These are phyloP conservation scores for Bugula neritina DNA, from an alignment of 2,888 invertebrate genomes.

Conservation along the genomic window DNA sequence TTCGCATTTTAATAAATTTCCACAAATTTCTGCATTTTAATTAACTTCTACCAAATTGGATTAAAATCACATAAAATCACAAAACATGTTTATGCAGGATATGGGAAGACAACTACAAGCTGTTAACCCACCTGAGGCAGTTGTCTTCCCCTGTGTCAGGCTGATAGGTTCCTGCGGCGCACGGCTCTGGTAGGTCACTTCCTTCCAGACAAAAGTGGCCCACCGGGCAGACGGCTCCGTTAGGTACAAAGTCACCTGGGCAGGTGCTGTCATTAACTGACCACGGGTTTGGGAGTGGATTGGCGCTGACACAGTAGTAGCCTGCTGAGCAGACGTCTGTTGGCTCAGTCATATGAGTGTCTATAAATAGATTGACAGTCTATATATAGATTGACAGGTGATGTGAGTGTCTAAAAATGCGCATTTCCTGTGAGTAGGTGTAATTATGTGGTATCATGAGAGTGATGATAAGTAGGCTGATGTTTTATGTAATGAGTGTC, in stretches of 20 bases:
- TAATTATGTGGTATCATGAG: too few relatives aligned
- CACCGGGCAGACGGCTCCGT: slow-evolving; percentile 36
- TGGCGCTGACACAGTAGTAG: slow-evolving; percentile 42
- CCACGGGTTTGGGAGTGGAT: slow-evolving; percentile 41
- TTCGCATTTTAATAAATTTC: too few relatives aligned
- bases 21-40: too few relatives aligned
- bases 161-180: slow-evolving; percentile 47
- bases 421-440: background rate
- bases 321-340: slow-evolving; percentile 32
- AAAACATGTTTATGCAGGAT: too few relatives aligned
- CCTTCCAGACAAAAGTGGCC: slow-evolving; percentile 45
- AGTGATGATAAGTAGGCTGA: too few relatives aligned
- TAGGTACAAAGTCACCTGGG: slow-evolving; percentile 39
- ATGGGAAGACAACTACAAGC: too few relatives aligned
- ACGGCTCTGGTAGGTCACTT: slow-evolving; percentile 42
- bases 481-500: too few relatives aligned
- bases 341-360: background rate
- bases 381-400: background rate
- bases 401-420: background rate
- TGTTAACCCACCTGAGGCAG: slow-evolving; percentile 25
- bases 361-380: background rate
- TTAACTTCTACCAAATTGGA: too few relatives aligned
- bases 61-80: too few relatives aligned
- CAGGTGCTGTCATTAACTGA: slow-evolving; percentile 41
- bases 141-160: slow-evolving; percentile 38